These are phyloP conservation scores for Trachymyrmex septentrionalis DNA, from an alignment of 1,140 invertebrate species.

Conservation along the genomic window DNA sequence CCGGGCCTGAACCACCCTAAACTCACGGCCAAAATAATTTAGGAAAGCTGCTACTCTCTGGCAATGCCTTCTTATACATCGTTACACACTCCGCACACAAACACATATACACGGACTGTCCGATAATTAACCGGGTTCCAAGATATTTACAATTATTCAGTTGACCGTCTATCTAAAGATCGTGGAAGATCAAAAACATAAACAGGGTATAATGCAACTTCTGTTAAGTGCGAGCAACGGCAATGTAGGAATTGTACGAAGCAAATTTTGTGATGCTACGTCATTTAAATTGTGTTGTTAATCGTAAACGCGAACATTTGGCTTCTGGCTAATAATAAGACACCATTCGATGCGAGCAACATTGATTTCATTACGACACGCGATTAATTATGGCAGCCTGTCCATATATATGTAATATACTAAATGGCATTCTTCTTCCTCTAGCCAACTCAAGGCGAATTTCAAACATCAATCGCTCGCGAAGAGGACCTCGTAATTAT, in stretches of 20 bases:
- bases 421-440: constrained; percentile 55
- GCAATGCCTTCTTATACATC: constrained; percentile 68
- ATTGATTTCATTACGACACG: constrained; percentile 11
- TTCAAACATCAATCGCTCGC: constrained; percentile 24
- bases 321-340: not conserved
- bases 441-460: constrained; percentile 46
- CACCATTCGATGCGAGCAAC: not conserved
- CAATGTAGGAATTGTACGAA: not conserved
- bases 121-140: constrained; percentile 1
- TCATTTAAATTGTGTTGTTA: not conserved
- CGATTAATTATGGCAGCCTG: constrained; percentile 56
- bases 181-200: not conserved
- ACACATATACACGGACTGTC: constrained; percentile 38
- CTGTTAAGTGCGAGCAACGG: not conserved
- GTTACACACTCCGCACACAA: constrained; percentile 17
- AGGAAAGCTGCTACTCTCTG: constrained; percentile 55
- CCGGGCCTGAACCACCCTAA: constrained; percentile 43
- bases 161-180: constrained; percentile 1
- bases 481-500: constrained; percentile 1
- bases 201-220: not conserved
- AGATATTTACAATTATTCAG: not conserved
- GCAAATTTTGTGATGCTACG: not conserved
- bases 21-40: constrained; percentile 73
- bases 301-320: not conserved
- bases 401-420: constrained; percentile 28